These are phyloP conservation scores for Gastracanthus pulcherrimus DNA, from an alignment of 2,888 invertebrate species.

Conservation along the genomic window DNA sequence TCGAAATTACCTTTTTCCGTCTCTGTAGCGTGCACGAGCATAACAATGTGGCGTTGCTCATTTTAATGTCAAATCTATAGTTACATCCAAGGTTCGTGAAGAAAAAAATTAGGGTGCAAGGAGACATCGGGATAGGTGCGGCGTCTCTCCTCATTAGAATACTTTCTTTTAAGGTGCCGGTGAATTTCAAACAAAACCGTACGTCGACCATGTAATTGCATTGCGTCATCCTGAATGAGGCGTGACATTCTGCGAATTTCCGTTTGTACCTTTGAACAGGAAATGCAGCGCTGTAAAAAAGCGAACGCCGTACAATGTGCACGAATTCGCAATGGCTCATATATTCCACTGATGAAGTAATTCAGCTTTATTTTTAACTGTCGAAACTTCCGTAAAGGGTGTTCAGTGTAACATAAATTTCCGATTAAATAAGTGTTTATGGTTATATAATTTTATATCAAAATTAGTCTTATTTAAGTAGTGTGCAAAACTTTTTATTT, in stretches of 20 bases:
- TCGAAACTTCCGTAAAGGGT: background rate
- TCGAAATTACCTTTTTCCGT: slow-evolving; percentile 19
- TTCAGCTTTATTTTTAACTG: background rate
- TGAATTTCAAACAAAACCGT: slow-evolving; percentile 3
- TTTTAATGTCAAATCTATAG: slow-evolving; percentile 26
- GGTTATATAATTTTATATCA: too few relatives aligned
- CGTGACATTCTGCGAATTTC: slow-evolving; percentile 53
- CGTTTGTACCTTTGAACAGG: slow-evolving; percentile 26
- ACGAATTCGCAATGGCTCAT: slow-evolving; percentile 11
- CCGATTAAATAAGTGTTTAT: too few relatives aligned
- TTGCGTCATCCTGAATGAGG: slow-evolving; percentile 48
- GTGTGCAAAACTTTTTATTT: too few relatives aligned
- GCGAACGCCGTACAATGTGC: background rate
- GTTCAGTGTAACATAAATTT: too few relatives aligned
- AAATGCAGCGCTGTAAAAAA: slow-evolving; percentile 28
- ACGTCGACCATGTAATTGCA: slow-evolving; percentile 31
- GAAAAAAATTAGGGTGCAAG: slow-evolving; percentile 21
- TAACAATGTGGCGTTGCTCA: slow-evolving; percentile 1
- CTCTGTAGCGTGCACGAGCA: background rate
- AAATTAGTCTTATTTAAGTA: too few relatives aligned
- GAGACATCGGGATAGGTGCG: slow-evolving; percentile 12
- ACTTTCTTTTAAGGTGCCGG: slow-evolving; percentile 11
- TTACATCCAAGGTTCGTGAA: too few relatives aligned
- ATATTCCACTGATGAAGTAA: slow-evolving; percentile 16
- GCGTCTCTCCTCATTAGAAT: slow-evolving; percentile 42